phyloP scores from a whole-genome alignment of 2,113 vertebrate species.

The Corythaixoides concolor region DNA sequence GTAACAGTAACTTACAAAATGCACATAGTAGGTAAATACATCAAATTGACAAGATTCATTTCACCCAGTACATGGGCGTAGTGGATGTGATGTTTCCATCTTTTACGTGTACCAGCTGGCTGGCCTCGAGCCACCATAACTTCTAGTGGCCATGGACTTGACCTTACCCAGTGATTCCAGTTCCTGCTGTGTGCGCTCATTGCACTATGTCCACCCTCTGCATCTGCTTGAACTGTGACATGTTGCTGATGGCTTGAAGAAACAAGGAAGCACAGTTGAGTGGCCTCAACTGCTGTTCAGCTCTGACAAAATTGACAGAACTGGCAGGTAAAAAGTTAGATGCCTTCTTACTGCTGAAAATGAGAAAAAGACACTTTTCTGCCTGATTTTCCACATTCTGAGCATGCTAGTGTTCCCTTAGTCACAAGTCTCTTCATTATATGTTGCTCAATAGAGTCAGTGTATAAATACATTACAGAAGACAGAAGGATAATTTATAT shows the following conservation, averaged over 20 bases:
- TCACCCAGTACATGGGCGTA: not conserved
- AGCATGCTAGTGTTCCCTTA: not conserved
- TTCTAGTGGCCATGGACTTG: not conserved
- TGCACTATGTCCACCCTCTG: not conserved
- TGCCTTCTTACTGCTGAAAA: not conserved
- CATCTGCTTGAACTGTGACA: not conserved
- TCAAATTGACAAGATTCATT: not conserved
- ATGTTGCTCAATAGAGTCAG: not conserved
- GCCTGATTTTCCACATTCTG: not conserved
- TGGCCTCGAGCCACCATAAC: not conserved
- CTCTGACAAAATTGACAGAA: not conserved
- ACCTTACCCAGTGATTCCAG: not conserved
- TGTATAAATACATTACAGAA: not conserved
- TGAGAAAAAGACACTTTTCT: not conserved
- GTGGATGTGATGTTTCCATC: not conserved
- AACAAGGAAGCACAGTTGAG: not conserved
- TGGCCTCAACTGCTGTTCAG: not conserved
- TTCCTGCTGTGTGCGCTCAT: fast-evolving
- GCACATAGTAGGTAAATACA: not conserved
- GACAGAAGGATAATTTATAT: conserved; percentile 4
- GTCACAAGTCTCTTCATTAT: not conserved
- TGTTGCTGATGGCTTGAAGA: not conserved
- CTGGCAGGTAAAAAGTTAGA: not conserved
- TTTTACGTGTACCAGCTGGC: not conserved
- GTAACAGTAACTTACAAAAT: not conserved